Base-by-base conservation (phyloP, 2,113 vertebrate genomes). In the Gobius niger region DNA sequence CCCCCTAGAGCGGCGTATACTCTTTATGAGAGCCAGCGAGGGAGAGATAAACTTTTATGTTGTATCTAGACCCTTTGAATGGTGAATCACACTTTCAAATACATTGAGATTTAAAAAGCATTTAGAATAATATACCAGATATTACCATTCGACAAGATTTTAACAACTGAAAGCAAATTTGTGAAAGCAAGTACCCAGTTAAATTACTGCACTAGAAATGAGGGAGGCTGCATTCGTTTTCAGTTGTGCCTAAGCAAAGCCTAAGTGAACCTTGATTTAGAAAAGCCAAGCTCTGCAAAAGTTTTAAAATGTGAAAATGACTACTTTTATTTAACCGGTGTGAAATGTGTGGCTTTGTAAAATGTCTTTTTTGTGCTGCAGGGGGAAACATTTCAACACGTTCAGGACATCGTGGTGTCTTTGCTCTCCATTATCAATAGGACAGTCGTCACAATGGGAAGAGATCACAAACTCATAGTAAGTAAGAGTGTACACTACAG, bases 381-480 rank as follows among this genome's bases (percentile, higher is more conserved):
- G 98, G 91, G 89, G 5, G 92, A 94, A 73, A 97, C 95, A 14
- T 94, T 95, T 77, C 85, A 94, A 44, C 97, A 99, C 46, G 93
- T 95, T 84, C 94, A 96, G 84, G 93, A 98, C 87, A 95, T 99
- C 73, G 96, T 96, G 89, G 89, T 92, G 9, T 94, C 95, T 78
- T 86, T 98, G 63, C 85, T 98, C 34, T 92, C 93, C 76, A 95
- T 90, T 0, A 96, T 99, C 81, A 98, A 97, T 91, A 82, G 74
- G 70, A 96, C 92, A 0, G 96, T 98, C 86, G 98, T 98, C 91
- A 94, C 90, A 0, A 96, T 99, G 96, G 95, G 94, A 9, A 87
- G 95, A 73, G 96, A 97, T 41, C 95, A 98, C 2, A 8, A 84
- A 54, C 90, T 98, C 73, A 98, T 94, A 50, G 98, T 99, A 82